These are phyloP conservation scores for Siderastrea radians DNA, from an alignment of 92 coral and sea anemone genomes.

Conservation along the genomic window DNA sequence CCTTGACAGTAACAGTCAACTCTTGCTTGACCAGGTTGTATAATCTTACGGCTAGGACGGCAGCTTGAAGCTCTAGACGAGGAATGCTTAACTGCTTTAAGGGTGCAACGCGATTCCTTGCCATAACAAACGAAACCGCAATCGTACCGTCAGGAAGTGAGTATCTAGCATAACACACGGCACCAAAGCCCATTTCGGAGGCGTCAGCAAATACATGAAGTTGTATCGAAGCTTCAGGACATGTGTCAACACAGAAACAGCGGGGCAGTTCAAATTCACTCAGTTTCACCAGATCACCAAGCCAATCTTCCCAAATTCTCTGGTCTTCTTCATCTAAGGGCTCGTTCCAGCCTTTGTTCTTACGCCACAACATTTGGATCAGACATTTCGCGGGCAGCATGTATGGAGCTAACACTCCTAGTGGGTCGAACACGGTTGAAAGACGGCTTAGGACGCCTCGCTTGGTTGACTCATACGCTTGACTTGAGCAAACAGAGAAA, in stretches of 20 bases:
- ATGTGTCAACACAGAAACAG: too few relatives aligned
- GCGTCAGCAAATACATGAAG: too few relatives aligned
- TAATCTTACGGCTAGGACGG: slow-evolving; percentile 65
- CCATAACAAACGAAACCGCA: slow-evolving; percentile 69
- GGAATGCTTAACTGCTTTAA: slow-evolving; percentile 77
- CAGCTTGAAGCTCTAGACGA: slow-evolving; percentile 80
- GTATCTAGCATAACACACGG: slow-evolving; percentile 69
- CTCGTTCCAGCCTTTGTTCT: slow-evolving; percentile 65
- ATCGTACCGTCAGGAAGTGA: slow-evolving; percentile 58
- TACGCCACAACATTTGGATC: slow-evolving; percentile 57
- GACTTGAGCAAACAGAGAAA: slow-evolving; percentile 36
- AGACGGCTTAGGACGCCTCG: slow-evolving; percentile 53
- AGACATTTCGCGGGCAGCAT: slow-evolving; percentile 59
- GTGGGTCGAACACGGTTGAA: slow-evolving; percentile 65
- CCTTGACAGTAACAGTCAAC: slow-evolving; percentile 28
- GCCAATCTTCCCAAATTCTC: too few relatives aligned
- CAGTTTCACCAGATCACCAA: too few relatives aligned
- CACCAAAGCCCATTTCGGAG: too few relatives aligned
- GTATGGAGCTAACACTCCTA: slow-evolving; percentile 74
- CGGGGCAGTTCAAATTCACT: too few relatives aligned
- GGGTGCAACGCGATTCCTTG: slow-evolving; percentile 75
- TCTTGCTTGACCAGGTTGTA: slow-evolving; percentile 59
- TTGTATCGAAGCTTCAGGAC: too few relatives aligned
- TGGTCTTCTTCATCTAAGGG: slow-evolving; percentile 52
- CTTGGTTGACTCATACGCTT: slow-evolving; percentile 42